These are phyloP conservation scores for Drosophila tripunctata DNA, from an alignment of 2,888 invertebrate species.

Conservation along the genomic window DNA sequence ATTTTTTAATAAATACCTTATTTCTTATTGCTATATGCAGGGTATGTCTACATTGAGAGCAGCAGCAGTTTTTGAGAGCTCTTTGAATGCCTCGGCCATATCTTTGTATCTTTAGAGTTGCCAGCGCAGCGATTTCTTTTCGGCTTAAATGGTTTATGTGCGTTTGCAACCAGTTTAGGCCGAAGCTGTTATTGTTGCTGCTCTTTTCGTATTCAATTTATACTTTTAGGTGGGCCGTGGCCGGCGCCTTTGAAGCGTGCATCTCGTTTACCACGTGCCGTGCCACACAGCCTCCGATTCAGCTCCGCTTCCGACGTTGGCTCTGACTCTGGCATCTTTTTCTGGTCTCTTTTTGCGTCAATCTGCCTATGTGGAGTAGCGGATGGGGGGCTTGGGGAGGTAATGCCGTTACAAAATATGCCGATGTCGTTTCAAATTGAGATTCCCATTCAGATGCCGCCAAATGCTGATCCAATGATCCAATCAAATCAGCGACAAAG, in stretches of 20 bases:
- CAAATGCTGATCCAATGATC: slow-evolving; percentile 49
- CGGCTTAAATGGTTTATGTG: slow-evolving; percentile 79
- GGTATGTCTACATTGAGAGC: slow-evolving; percentile 37
- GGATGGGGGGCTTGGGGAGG: not conserved
- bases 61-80: slow-evolving; percentile 25
- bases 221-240: slow-evolving; percentile 72
- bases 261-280: slow-evolving; percentile 78
- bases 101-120: slow-evolving; percentile 62
- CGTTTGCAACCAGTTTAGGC: slow-evolving; percentile 78
- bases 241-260: slow-evolving; percentile 77
- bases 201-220: slow-evolving; percentile 61
- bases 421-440: slow-evolving; percentile 17
- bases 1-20: not conserved
- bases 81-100: slow-evolving; percentile 41
- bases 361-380: not conserved
- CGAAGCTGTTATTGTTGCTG: slow-evolving; percentile 23
- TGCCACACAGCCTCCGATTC: slow-evolving; percentile 42
- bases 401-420: slow-evolving; percentile 53
- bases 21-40: not conserved
- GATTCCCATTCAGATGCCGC: slow-evolving; percentile 4
- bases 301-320: slow-evolving; percentile 9
- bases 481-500: slow-evolving; percentile 72
- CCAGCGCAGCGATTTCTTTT: slow-evolving; percentile 74
- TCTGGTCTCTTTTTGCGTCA: slow-evolving; percentile 43
- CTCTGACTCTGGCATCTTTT: slow-evolving; percentile 15